Evolutionary conservation across 2,888 invertebrate species (phyloP), one percentile per base, ranked within the genome.

Genomic region (Brenthis ino): DNA sequence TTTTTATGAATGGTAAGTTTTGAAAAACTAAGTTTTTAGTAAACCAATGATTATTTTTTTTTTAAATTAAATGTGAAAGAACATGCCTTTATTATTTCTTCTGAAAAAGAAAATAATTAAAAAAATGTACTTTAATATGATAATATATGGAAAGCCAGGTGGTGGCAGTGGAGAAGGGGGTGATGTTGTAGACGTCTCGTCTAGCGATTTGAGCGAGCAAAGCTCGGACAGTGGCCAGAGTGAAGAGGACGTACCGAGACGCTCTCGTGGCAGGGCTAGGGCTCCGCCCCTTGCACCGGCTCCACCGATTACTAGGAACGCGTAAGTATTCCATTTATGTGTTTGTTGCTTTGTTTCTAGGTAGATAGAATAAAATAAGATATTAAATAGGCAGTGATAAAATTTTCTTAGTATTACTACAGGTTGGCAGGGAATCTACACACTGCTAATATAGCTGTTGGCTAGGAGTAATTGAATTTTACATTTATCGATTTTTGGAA

Each of bases 121-220:
- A 57, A 37, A 11, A 4, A 6, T 4, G n/a, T 28, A 48, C n/a
- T 24, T 33, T 43, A 63, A 60, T 24, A 53, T 37, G 13, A 6
- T 33, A 54, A 37, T 63, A 57, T 81, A 76, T 81, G 83, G 85
- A 80, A 91, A 91, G 91, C 90, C 87, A 91, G 91, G 91, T 81
- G 79, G 82, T 68, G 77, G 81, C 65, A 88, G 83, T 24, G 55
- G 57, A 5, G 65, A 67, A 28, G 83, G 82, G 24, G 82, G 82
- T 55, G 87, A 81, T n/a, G 85, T 83, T 74, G 83, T 83, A 63
- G 63, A 63, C 20, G 63, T 54, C 13, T 53, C 63, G 75, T 73
- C 71, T 33, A 70, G 82, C 82, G 57, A 82, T 80, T 86, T 85
- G 24, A 89, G 89, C 76, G 89, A 89, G 74, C 87, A 85, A 79